Base-by-base conservation (phyloP, 2,113 vertebrate species). In the Grammomys surdaster region DNA sequence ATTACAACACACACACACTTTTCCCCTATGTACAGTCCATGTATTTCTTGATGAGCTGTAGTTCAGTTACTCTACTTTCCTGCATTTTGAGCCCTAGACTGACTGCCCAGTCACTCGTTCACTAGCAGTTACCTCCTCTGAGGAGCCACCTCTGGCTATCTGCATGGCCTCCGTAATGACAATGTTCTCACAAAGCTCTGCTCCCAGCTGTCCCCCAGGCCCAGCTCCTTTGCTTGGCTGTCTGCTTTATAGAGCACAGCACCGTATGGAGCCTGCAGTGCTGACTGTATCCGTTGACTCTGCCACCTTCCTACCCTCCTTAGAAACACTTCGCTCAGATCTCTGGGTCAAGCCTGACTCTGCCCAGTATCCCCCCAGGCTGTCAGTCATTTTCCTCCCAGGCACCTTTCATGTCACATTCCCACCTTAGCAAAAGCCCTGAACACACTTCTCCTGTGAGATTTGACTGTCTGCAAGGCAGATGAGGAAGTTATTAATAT, bases 401-500 rank as follows among this genome's bases (percentile, higher is more conserved):
- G 93, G 48, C 12, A 72, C 76, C 92, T 81, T 91, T 72, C 22
- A 11, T 48, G 65, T 70, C 63, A 26, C 46, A 28, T 90, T 54
- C 24, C 84, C 77, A n/a, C 67, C 33, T 95, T 87, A 91, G n/a
- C 77, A 73, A 94, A 54, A 94, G 86, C 75, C 96, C 88, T 92
- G 84, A 60, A 20, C 87, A 70, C 48, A 31, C 77, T 95, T 73
- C 63, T 80, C 89, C 54, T 28, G 56, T 86, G 86, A 89, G 73
- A 58, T 90, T 13, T 92, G 89, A 91, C 56, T 92, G 96, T 94
- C 95, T 96, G 86, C 95, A 76, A 96, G 95, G 91, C 94, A 96
- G 93, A 92, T 73, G 84, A 95, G 84, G 82, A 96, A 93, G 94
- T 97, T 97, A 97, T 95, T 97, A 98, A 97, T 95, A 95, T 91